Base-by-base conservation (phyloP, 2,113 vertebrate genomes). In the Phaethornis superciliosus region DNA sequence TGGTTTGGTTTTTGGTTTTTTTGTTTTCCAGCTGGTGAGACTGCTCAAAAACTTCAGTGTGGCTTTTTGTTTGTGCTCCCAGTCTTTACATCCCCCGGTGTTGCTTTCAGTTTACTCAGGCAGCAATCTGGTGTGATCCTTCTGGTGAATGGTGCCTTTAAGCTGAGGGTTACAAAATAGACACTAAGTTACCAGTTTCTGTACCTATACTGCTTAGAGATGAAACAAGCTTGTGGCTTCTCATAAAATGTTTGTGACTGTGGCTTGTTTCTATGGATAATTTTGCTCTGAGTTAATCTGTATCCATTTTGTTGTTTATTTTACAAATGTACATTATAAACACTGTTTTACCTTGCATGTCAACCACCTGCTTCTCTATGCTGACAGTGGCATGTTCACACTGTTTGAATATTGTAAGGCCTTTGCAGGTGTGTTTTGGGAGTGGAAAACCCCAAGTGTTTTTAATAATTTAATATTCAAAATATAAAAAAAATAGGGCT, bases 211-310 rank as follows among this genome's bases (percentile, higher is more conserved):
- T 62, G 56, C 62, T 79, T 78, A 68, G 30, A 77, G 32, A 56
- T 15, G 85, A 60, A 28, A 80, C 71, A 52, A 86, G 60, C 24
- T 44, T 64, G 33, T 79, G 68, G 24, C 32, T 89, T 86, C 69
- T 83, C 32, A 27, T 79, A 75, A 74, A 12, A 22, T 30, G 9
- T 75, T 44, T 54, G 54, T 68, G 64, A 55, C 56, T 83, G 35
- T 42, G 37, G 56, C 52, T 91, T 80, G 63, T 91, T 89, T 80
- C 82, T 42, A 40, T 71, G 67, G 71, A 35, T 79, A 80, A 65
- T 67, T 93, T 68, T 74, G 9, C 17, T 56, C 80, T n/a, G 28
- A 49, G 42, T 80, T 86, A 24, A 49, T 68, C 54, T 44, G 10
- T 76, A 71, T 49, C 81, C 46, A 47, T 67, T 89, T 56, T 75